Evolutionary conservation across 2,888 invertebrate genomes (phyloP), one percentile per base, ranked within the genome.

Genomic region (Chirona hameri): DNA sequence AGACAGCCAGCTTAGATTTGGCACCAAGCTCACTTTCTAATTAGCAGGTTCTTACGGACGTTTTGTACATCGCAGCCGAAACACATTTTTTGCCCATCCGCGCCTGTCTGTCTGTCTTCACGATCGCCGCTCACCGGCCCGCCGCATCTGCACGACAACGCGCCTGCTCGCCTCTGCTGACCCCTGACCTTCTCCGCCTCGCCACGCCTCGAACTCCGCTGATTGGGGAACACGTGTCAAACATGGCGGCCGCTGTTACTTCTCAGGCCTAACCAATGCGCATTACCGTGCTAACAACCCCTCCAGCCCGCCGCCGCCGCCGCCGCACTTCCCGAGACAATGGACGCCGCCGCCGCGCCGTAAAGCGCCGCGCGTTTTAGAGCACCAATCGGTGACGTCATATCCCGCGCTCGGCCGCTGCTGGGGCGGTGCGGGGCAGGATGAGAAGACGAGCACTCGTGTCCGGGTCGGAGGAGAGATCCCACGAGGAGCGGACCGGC

Each of bases 181-280:
- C 65, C 65, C 12, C n/a, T 65, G 65, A 65, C 65, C 65, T 65
- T 24, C 24, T 4, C 65, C 65, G 27, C 7, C 65, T 60, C 65
- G 65, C 65, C n/a, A 4, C 52, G 52, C 52, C 52, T 52, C 52
- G 52, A 18, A 52, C 52, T 15, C 15, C 65, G 4, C 65, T 65
- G 65, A 65, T 65, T 65, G 65, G 65, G 27, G 65, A n/a, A 65
- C 65, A n/a, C n/a, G 27, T 65, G 65, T 65, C 65, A 10, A 65
- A 65, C 65, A 65, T 65, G 65, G 65, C 65, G n/a, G n/a, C 1
- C 27, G 7, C 4, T 21, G 24, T 24, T 10, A 4, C n/a, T 7
- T 10, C 10, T 9, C 65, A 9, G n/a, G 65, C 65, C n/a, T 24
- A 24, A n/a, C 65, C 65, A 12, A n/a, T 0, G 65, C n/a, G n/a